Percentiles rank a stretch among this genome's conserved stretches.
phyloP scores from a whole-genome alignment of 2,797 vertebrate genomes.

The Helicolenus hilgendorfi region DNA sequence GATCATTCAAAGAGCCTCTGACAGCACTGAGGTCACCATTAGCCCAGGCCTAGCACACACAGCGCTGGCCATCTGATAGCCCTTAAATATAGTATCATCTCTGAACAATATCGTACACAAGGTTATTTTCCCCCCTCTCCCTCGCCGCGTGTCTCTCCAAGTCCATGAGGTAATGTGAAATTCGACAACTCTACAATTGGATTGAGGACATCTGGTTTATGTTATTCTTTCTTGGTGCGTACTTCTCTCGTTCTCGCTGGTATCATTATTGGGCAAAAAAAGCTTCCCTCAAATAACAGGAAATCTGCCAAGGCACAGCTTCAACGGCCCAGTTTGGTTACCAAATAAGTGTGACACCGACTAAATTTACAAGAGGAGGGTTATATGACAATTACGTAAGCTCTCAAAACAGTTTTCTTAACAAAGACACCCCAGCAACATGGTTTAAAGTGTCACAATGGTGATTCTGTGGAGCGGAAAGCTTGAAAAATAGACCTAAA shows the following conservation, averaged over 20 bases:
- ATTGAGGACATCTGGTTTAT: slow-evolving; percentile 73
- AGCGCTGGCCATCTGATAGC: slow-evolving; percentile 37
- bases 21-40: slow-evolving; percentile 42
- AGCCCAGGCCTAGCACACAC: slow-evolving; percentile 29
- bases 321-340: background rate
- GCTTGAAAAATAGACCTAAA: background rate
- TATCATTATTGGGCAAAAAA: slow-evolving; percentile 44
- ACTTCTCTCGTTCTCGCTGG: background rate
- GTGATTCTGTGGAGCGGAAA: background rate
- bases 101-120: slow-evolving; percentile 46
- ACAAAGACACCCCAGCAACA: background rate
- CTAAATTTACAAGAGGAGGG: background rate
- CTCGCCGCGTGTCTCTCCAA: background rate
- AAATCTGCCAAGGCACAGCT: background rate
- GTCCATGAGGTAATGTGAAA: slow-evolving; percentile 66
- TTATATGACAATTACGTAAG: background rate
- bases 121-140: background rate
- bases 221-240: slow-evolving; percentile 23
- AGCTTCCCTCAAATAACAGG: background rate
- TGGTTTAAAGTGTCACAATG: background rate
- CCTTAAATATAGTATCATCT: slow-evolving; percentile 52
- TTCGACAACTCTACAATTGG: slow-evolving; percentile 57
- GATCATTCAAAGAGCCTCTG: slow-evolving; percentile 48
- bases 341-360: background rate
- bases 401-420: background rate